Conservation (phyloP, 92 coral and sea anemone genomes). For the Porites divaricata region DNA sequence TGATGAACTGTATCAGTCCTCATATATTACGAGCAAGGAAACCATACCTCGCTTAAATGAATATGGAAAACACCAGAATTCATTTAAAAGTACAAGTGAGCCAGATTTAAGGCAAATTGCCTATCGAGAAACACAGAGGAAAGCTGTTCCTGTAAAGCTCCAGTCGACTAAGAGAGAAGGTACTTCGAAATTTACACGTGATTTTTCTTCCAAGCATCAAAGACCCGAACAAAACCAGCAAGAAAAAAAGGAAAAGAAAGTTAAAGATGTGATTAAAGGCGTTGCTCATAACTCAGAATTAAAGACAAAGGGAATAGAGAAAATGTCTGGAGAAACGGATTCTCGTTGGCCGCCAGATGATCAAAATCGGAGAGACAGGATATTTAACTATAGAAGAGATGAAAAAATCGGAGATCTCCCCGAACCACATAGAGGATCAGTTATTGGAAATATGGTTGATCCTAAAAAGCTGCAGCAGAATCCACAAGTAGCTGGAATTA, state of each 20-base stretch:
- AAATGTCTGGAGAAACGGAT: not conserved
- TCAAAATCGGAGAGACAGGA: not conserved
- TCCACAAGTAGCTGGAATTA: not conserved
- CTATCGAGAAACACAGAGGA: not conserved
- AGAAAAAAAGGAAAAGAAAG: slow-evolving; percentile 3
- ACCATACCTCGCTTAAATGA: not conserved
- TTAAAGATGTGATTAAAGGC: not conserved
- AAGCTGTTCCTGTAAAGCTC: not conserved
- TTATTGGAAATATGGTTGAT: not conserved
- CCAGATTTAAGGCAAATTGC: not conserved
- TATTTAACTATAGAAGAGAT: not conserved
- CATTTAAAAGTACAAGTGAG: not conserved
- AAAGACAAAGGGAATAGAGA: not conserved
- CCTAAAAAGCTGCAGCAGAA: not conserved
- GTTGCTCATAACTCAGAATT: not conserved
- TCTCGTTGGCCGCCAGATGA: not conserved
- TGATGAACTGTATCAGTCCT: not conserved
- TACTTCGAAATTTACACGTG: not conserved
- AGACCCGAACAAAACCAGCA: not conserved
- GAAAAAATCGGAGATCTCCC: not conserved
- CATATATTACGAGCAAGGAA: not conserved
- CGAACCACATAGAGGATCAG: not conserved
- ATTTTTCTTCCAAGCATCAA: not conserved
- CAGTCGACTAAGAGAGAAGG: not conserved
- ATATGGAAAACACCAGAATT: not conserved